phyloP scores from a whole-genome alignment of 2,888 invertebrate genomes.

The Cosmorhoe ocellata region DNA sequence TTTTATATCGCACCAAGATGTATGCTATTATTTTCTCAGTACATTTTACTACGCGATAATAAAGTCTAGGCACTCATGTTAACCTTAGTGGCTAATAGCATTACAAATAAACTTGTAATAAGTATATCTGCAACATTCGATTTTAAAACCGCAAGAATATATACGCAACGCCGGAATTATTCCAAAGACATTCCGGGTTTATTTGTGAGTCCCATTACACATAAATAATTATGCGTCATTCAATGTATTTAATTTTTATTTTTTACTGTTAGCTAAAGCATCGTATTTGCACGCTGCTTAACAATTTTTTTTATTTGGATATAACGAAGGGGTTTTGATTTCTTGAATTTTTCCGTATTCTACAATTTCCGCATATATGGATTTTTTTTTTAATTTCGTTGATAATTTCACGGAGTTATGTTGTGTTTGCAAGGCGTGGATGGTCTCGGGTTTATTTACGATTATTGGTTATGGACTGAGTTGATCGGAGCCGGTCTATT shows the following conservation, averaged over 20 bases:
- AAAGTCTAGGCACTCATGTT: slow-evolving; percentile 20
- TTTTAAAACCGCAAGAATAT: not conserved
- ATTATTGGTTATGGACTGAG: slow-evolving; percentile 81
- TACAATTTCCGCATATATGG: too few relatives aligned
- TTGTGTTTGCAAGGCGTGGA: slow-evolving; percentile 42
- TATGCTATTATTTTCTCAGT: slow-evolving; percentile 40
- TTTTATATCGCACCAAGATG: slow-evolving; percentile 56
- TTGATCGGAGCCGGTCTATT: slow-evolving; percentile 64
- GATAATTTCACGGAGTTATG: slow-evolving; percentile 40
- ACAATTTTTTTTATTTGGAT: slow-evolving; percentile 30
- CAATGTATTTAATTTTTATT: too few relatives aligned
- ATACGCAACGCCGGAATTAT: not conserved
- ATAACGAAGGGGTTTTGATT: too few relatives aligned
- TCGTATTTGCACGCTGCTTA: too few relatives aligned
- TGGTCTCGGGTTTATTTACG: slow-evolving; percentile 73
- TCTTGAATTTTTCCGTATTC: too few relatives aligned
- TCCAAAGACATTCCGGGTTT: not conserved
- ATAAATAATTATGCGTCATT: too few relatives aligned
- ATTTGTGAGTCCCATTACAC: not conserved
- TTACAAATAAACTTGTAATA: not conserved
- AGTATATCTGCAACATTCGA: not conserved
- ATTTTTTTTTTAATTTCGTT: not conserved
- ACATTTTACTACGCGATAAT: slow-evolving; percentile 42
- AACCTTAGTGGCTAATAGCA: slow-evolving; percentile 16
- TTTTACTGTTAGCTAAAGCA: too few relatives aligned